Evolutionary conservation across 2,888 invertebrate genomes (phyloP).

Genomic region (Aproaerema taeniolella): DNA sequence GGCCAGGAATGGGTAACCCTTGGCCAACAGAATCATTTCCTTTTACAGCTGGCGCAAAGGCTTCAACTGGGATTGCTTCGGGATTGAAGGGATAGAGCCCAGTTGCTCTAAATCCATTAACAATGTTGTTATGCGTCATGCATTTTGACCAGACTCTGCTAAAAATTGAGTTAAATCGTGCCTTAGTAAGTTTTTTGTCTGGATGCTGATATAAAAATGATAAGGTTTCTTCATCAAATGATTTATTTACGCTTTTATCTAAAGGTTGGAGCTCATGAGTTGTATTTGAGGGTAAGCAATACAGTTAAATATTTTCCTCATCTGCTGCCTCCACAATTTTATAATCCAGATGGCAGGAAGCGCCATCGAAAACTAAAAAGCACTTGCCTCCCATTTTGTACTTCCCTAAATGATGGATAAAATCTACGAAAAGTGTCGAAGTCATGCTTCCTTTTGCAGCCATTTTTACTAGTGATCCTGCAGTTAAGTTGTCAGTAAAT

Average conservation of each 20-base stretch:
- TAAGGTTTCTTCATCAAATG: conserved; percentile 22
- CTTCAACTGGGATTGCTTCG: conserved; percentile 25
- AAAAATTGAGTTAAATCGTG: conserved; percentile 20
- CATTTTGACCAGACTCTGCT: conserved; percentile 23
- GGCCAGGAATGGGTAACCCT: not conserved
- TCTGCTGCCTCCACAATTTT: conserved; percentile 10
- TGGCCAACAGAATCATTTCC: not conserved
- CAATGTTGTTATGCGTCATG: conserved; percentile 17
- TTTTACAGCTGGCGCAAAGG: conserved; percentile 21
- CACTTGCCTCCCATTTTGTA: conserved; percentile 17
- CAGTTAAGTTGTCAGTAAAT: conserved; percentile 18
- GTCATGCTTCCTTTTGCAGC: conserved; percentile 9
- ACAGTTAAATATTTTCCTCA: conserved; percentile 16
- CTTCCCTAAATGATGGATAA: conserved; percentile 12
- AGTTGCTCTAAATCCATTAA: conserved; percentile 20
- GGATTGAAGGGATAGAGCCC: conserved; percentile 29
- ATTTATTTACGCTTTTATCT: conserved; percentile 19
- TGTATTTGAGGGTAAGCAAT: conserved; percentile 16
- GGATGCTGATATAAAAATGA: conserved; percentile 14
- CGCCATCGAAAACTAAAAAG: conserved; percentile 20
- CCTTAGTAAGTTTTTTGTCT: conserved; percentile 19
- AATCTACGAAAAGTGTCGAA: conserved; percentile 16
- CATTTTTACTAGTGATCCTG: conserved; percentile 19
- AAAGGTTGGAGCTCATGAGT: conserved; percentile 17
- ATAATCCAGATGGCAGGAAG: not conserved